These are phyloP conservation scores for Thymallus thymallus DNA, from an alignment of 2,113 vertebrate genomes.

Conservation along the genomic window DNA sequence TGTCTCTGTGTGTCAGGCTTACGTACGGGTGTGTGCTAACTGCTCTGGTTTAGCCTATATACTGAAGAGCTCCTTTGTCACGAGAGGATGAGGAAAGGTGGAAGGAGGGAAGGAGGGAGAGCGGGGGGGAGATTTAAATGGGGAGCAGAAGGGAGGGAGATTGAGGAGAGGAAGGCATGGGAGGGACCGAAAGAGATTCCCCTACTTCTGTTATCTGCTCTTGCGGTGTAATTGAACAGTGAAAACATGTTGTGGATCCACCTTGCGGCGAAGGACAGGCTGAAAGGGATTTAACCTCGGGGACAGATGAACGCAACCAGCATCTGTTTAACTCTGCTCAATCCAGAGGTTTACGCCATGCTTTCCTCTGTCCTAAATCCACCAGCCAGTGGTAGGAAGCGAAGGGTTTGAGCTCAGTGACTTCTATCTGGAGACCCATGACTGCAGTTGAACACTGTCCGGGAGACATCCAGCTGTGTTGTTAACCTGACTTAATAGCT, in stretches of 20 bases:
- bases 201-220: constrained; percentile 46
- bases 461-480: constrained; percentile 32
- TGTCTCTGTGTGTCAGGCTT: constrained; percentile 30
- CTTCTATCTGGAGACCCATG: constrained; percentile 23
- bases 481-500: constrained; percentile 26
- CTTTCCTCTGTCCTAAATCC: constrained; percentile 23
- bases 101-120: constrained; percentile 15
- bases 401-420: constrained; percentile 29
- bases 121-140: not conserved
- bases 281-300: constrained; percentile 25
- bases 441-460: constrained; percentile 47
- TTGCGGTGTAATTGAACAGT: constrained; percentile 27
- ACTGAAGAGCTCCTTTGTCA: constrained; percentile 51
- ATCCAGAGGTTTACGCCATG: constrained; percentile 1
- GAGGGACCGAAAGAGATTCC: constrained; percentile 18
- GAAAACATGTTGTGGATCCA: constrained; percentile 19
- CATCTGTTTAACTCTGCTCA: constrained; percentile 30
- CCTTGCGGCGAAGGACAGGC: constrained; percentile 18
- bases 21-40: constrained; percentile 44
- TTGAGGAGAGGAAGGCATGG: not conserved
- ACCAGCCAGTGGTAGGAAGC: constrained; percentile 12
- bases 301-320: constrained; percentile 26
- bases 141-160: not conserved
- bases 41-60: constrained; percentile 41
- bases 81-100: constrained; percentile 38